These are phyloP conservation scores for Sprattus sprattus DNA, from an alignment of 2,113 vertebrate species.

Conservation along the genomic window DNA sequence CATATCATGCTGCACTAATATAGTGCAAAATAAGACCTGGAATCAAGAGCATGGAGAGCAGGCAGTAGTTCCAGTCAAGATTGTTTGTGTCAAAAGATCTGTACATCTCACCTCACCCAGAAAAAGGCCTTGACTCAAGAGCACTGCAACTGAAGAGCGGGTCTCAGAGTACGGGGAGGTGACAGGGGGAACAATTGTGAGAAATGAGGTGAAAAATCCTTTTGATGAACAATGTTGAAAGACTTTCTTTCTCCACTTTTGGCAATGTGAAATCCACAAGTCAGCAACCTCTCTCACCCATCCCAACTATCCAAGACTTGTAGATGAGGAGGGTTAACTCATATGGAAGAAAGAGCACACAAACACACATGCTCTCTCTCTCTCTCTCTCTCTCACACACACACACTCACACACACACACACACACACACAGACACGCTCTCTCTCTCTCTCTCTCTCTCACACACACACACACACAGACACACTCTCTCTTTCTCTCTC, in stretches of 20 bases:
- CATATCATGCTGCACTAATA: conserved; percentile 99
- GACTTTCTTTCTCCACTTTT: conserved; percentile 61
- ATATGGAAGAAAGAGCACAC: neutral
- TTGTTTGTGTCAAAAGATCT: conserved; percentile 61
- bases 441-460: no score
- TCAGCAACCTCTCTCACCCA: conserved; percentile 58
- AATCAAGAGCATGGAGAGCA: conserved; percentile 74
- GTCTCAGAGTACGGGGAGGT: neutral
- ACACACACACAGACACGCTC: neutral
- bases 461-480: neutral
- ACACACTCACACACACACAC: neutral
- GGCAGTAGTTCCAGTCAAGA: conserved; percentile 79
- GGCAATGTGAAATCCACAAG: conserved; percentile 62
- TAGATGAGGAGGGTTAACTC: neutral
- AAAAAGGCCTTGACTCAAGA: conserved; percentile 66
- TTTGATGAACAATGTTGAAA: conserved; percentile 55
- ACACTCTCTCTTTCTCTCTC: no score
- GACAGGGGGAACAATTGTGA: conserved; percentile 56
- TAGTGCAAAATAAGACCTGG: conserved; percentile 96
- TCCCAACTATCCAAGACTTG: neutral
- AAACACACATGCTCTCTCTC: neutral
- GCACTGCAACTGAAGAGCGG: neutral
- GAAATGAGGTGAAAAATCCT: conserved; percentile 36
- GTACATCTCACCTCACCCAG: conserved; percentile 71
- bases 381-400: neutral